phyloP scores from a whole-genome alignment of 2,113 vertebrate species.

The Sturnus vulgaris region DNA sequence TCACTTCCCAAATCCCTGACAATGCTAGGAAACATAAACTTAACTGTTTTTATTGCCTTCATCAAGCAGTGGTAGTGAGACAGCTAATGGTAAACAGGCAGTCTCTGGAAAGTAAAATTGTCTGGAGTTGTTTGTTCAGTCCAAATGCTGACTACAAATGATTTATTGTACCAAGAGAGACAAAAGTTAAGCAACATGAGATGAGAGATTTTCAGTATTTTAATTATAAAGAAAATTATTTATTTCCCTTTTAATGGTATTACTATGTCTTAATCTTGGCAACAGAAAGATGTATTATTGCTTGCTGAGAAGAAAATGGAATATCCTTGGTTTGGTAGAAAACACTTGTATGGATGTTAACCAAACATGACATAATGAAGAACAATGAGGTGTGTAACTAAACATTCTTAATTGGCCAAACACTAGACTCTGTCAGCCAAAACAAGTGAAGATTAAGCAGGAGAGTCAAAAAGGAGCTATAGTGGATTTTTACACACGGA shows the following conservation, averaged over 20 bases:
- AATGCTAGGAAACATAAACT: conserved; percentile 26
- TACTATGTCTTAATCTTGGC: background rate
- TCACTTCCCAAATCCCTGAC: background rate
- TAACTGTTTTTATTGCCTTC: conserved; percentile 45
- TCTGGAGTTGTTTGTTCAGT: background rate
- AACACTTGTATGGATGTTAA: background rate
- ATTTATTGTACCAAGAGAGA: background rate
- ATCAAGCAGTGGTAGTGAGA: conserved; percentile 1
- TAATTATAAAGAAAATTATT: background rate
- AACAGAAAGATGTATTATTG: background rate
- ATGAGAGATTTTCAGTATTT: background rate
- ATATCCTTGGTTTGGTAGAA: background rate
- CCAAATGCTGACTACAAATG: background rate
- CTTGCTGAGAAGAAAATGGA: conserved; percentile 6
- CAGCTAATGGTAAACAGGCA: background rate
- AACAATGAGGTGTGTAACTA: background rate
- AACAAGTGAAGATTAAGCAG: background rate
- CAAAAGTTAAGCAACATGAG: background rate
- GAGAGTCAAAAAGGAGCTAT: background rate
- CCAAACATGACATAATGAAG: background rate
- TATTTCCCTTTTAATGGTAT: background rate
- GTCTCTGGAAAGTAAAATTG: background rate
- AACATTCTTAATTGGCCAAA: background rate
- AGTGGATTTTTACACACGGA: background rate
- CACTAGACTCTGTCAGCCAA: background rate